Base-by-base conservation (phyloP, 2,888 invertebrate species). In the Pseudococcus jackbeardsleyi region DNA sequence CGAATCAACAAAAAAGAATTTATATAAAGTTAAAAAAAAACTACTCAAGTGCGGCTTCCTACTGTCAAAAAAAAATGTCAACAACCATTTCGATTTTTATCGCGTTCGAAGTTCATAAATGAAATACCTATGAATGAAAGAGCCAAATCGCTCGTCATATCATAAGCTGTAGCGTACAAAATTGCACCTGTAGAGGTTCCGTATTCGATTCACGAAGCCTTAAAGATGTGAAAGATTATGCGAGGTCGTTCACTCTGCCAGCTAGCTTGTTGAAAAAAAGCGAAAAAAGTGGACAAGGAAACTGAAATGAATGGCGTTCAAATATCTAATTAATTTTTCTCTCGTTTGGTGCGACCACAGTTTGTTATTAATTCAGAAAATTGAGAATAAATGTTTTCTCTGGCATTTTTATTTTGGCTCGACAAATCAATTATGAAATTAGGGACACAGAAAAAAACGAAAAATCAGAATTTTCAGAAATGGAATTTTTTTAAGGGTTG, bases 201-300 rank as follows among this genome's bases (percentile, higher is more conserved):
- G 33, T 33, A 33, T 72, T 72, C 72, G 33, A 72, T 72, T 72
- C 15, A 6, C 33, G 72, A 72, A 72, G 11, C 72, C 72, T 72
- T 72, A 72, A 26, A 26, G 15, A 72, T 33, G 72, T 8, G 26
- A 33, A 72, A 15, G 33, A 72, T 39, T 33, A 72, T 33, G 6
- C 72, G 64, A 64, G 64, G 64, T 64, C 64, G 22, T 64, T 64
- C 64, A 64, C 64, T 64, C 12, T 59, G 3, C 50, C 7, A 1
- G 42, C 42, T 11, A n/a, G n/a, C 8, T 0, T 0, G 64, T 64
- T 22, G 64, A 22, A 11, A 64, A 64, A 22, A 22, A 22, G 9
- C 3, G 22, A 64, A 59, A 59, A 64, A 64, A 64, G 22, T 22
- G 22, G 8, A 19, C 19, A 0, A 64, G n/a, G 54, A 54, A 54